Evolutionary conservation across 1,140 invertebrate species (phyloP).

Genomic region (Trachymyrmex septentrionalis): DNA sequence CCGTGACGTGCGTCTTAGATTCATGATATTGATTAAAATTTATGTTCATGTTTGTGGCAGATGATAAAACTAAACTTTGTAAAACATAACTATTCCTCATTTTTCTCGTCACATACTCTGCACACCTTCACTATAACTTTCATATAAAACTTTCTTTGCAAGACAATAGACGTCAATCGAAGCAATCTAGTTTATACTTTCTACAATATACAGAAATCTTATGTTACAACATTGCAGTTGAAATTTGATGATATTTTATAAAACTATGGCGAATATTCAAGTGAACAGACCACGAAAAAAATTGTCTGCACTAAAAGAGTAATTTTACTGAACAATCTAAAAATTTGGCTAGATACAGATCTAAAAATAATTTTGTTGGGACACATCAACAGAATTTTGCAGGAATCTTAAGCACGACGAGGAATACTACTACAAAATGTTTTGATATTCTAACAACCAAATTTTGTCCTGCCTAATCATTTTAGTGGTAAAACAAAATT

Average conservation of each 20-base stretch:
- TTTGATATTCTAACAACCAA: no score
- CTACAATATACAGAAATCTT: neutral
- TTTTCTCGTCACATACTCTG: neutral
- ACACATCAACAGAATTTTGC: no score
- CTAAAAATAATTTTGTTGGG: no score
- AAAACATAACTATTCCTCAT: neutral
- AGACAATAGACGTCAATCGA: neutral
- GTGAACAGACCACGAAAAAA: neutral
- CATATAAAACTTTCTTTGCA: neutral
- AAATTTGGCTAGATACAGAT: no score
- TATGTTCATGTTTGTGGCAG: neutral
- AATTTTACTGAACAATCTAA: no score
- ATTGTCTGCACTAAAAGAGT: no score
- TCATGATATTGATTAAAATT: constrained; percentile 30
- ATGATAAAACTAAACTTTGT: neutral
- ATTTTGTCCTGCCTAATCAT: no score
- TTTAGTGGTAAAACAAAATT: no score
- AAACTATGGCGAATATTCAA: neutral
- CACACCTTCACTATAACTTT: neutral
- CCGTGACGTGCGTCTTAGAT: constrained; percentile 12
- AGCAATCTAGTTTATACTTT: neutral
- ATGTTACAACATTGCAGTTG: neutral
- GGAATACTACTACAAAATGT: no score
- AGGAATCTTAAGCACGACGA: no score
- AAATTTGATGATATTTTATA: neutral